These are phyloP conservation scores for Platycheirus albimanus DNA, from an alignment of 2,888 invertebrate genomes.

Conservation along the genomic window DNA sequence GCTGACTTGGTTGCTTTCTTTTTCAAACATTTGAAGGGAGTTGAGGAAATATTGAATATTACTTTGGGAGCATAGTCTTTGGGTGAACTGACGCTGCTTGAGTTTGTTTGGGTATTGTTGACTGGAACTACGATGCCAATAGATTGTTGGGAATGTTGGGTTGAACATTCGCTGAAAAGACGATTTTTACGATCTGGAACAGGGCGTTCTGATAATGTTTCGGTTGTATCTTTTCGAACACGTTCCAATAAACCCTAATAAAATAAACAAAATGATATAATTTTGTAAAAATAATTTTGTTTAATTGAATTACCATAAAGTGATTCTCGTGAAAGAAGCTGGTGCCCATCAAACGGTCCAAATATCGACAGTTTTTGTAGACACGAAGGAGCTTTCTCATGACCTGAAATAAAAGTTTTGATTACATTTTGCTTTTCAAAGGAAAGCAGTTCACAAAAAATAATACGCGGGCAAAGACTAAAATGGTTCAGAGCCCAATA, in stretches of 20 bases:
- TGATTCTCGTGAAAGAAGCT: conserved; percentile 93
- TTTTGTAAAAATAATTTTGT: too few species aligned
- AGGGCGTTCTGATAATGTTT: conserved; percentile 85
- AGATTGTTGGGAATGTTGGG: conserved; percentile 68
- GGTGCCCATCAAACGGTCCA: conserved; percentile 93
- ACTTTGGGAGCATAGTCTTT: conserved; percentile 77
- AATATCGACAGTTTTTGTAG: conserved; percentile 93
- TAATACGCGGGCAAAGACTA: too few species aligned
- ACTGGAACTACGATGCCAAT: conserved; percentile 72
- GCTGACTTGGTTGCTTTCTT: conserved; percentile 67
- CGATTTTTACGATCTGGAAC: conserved; percentile 88
- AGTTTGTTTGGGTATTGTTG: conserved; percentile 60
- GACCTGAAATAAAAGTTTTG: conserved; percentile 82
- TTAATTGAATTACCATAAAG: conserved; percentile 86
- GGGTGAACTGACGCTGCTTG: conserved; percentile 55
- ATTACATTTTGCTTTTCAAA: neutral
- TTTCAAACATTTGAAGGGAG: conserved; percentile 76
- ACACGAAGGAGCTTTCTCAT: conserved; percentile 91
- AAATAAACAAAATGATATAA: conserved; percentile 8
- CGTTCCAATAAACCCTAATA: conserved; percentile 87
- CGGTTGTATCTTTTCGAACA: conserved; percentile 88
- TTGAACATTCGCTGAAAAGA: conserved; percentile 76
- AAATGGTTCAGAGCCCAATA: too few species aligned
- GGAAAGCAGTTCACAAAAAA: too few species aligned
- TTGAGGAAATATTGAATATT: conserved; percentile 77